Conservation (phyloP, 2,888 invertebrate species). For the Drosophila subsilvestris region DNA sequence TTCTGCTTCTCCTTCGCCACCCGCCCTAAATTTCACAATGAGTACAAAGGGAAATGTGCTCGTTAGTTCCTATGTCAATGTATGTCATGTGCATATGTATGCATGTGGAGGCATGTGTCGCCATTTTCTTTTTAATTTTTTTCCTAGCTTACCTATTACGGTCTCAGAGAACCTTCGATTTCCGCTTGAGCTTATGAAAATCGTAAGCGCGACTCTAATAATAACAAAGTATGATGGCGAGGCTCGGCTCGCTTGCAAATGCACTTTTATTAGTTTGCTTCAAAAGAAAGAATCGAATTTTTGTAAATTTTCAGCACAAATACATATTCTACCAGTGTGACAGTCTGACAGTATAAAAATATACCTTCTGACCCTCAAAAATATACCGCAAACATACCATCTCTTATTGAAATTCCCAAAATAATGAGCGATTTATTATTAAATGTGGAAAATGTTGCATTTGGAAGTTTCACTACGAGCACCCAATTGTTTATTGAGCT, state of each 20-base stretch:
- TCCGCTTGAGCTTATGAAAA: background rate
- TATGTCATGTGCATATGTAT: background rate
- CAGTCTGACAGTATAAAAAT: background rate
- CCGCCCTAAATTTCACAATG: conserved; percentile 12
- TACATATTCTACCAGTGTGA: background rate
- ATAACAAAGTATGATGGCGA: background rate
- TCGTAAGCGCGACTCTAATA: background rate
- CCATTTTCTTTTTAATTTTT: conserved; percentile 40
- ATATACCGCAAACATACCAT: no score
- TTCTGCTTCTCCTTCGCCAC: conserved; percentile 6
- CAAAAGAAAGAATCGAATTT: conserved; percentile 18
- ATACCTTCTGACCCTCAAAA: no score
- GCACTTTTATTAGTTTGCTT: background rate
- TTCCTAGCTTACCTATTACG: conserved; percentile 32
- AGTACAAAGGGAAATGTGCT: conserved; percentile 3
- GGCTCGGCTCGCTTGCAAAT: background rate
- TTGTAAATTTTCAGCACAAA: conserved; percentile 26
- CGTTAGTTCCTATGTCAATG: conserved; percentile 6
- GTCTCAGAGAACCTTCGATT: background rate
- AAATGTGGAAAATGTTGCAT: no score
- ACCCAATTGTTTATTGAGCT: no score
- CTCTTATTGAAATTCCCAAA: no score
- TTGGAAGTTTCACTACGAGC: no score
- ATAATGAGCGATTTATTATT: no score
- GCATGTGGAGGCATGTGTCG: conserved; percentile 36